Conservation (phyloP, 1,140 invertebrate species). For the Penaeus vannamei region DNA sequence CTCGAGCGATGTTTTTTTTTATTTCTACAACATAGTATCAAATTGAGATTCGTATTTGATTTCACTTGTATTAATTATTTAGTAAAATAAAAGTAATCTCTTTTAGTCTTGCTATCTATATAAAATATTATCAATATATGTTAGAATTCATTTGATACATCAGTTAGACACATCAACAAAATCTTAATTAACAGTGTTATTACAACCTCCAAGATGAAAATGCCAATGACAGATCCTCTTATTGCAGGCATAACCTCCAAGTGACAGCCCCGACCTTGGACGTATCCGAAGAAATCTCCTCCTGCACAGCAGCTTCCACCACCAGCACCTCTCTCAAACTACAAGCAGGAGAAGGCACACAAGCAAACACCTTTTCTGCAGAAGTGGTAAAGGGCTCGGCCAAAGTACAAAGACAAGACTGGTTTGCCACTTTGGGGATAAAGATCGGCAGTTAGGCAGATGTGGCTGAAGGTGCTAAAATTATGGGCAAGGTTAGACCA, state of each 20-base stretch:
- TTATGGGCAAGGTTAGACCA: too few species aligned
- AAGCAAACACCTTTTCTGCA: slow-evolving; percentile 24
- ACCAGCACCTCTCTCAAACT: slow-evolving; percentile 25
- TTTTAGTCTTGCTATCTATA: too few species aligned
- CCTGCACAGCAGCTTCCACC: neutral
- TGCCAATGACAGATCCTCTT: neutral
- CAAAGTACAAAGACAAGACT: slow-evolving; percentile 45
- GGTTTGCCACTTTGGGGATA: slow-evolving; percentile 60
- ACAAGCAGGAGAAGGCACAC: neutral
- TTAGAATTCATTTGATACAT: too few species aligned
- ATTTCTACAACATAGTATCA: too few species aligned
- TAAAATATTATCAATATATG: too few species aligned
- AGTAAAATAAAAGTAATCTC: too few species aligned
- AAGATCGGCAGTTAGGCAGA: neutral
- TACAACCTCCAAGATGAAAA: neutral
- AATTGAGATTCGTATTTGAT: too few species aligned
- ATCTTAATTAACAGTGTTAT: too few species aligned
- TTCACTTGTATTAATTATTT: too few species aligned
- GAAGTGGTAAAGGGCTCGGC: slow-evolving; percentile 42
- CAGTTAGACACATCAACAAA: too few species aligned
- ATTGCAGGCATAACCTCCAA: slow-evolving; percentile 37
- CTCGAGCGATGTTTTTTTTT: too few species aligned
- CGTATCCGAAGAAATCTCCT: slow-evolving; percentile 38
- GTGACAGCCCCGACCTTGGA: slow-evolving; percentile 39
- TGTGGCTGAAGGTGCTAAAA: too few species aligned